phyloP scores from a whole-genome alignment of 2,113 vertebrate species.

The Epinephelus fuscoguttatus region DNA sequence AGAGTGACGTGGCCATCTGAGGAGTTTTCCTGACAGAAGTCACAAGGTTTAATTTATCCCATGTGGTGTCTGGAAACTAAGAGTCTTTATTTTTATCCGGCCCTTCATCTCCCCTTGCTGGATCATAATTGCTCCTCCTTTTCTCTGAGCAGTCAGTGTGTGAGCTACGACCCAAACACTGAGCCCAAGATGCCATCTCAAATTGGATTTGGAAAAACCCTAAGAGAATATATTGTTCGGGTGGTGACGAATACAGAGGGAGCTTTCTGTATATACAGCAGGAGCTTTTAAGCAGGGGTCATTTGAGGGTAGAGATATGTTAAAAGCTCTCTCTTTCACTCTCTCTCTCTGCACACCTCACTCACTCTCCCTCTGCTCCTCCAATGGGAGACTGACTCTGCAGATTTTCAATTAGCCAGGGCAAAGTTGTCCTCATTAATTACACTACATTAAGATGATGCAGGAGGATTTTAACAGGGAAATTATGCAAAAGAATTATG shows the following conservation, averaged over 20 bases:
- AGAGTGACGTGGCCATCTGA: conserved; percentile 25
- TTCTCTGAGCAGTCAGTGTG: conserved; percentile 11
- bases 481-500: conserved; percentile 61
- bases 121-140: conserved; percentile 55
- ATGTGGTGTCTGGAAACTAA: conserved; percentile 42
- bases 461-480: conserved; percentile 35
- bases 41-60: conserved; percentile 41
- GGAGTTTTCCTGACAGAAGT: conserved; percentile 20
- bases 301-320: conserved; percentile 48
- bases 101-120: conserved; percentile 46
- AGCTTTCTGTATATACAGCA: conserved; percentile 33
- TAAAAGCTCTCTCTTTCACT: conserved; percentile 12
- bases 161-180: conserved; percentile 36
- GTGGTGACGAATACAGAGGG: conserved; percentile 37
- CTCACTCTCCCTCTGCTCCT: not conserved
- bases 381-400: conserved; percentile 65
- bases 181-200: conserved; percentile 43
- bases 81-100: conserved; percentile 50
- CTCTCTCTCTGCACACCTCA: not conserved
- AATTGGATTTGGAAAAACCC: conserved; percentile 60
- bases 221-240: conserved; percentile 56
- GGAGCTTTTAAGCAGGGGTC: conserved; percentile 46
- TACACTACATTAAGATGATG: conserved; percentile 66
- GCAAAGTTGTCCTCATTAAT: conserved; percentile 71
- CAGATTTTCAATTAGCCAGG: conserved; percentile 71